Percentiles rank a stretch among this genome's conserved stretches.
Conservation (phyloP, 2,888 invertebrate species). For the Drosophila suboccidentalis region DNA sequence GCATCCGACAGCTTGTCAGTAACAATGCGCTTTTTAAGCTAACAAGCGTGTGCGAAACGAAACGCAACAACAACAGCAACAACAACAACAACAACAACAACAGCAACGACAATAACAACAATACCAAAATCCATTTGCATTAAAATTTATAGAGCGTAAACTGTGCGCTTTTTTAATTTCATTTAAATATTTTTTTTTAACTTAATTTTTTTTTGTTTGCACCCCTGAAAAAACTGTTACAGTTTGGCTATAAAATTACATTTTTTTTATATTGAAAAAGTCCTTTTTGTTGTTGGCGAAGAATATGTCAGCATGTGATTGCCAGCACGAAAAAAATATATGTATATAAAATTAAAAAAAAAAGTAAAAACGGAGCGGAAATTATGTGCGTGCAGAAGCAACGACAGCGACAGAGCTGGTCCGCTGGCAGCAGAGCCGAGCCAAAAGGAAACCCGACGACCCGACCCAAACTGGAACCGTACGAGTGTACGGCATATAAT, state of each 20-base stretch:
- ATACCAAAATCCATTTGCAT: constrained; percentile 78
- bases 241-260: constrained; percentile 76
- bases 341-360: constrained; percentile 13
- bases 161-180: constrained; percentile 77
- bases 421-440: constrained; percentile 21
- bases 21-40: constrained; percentile 75
- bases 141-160: constrained; percentile 84
- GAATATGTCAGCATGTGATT: constrained; percentile 81
- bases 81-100: constrained; percentile 41
- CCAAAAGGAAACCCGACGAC: constrained; percentile 45
- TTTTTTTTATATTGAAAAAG: constrained; percentile 52
- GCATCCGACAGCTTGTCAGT: constrained; percentile 77
- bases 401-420: constrained; percentile 12
- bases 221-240: constrained; percentile 71
- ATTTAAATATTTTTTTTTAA: constrained; percentile 52
- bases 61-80: constrained; percentile 46
- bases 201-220: constrained; percentile 20
- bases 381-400: constrained; percentile 70
- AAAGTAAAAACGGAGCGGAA: constrained; percentile 69
- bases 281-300: constrained; percentile 56
- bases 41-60: constrained; percentile 73
- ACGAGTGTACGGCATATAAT: constrained; percentile 6
- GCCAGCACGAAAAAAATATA: constrained; percentile 31
- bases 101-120: constrained; percentile 37
- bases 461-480: constrained; percentile 18